Evolutionary conservation across 1,140 invertebrate genomes (phyloP).

Genomic region (Achatina immaculata): DNA sequence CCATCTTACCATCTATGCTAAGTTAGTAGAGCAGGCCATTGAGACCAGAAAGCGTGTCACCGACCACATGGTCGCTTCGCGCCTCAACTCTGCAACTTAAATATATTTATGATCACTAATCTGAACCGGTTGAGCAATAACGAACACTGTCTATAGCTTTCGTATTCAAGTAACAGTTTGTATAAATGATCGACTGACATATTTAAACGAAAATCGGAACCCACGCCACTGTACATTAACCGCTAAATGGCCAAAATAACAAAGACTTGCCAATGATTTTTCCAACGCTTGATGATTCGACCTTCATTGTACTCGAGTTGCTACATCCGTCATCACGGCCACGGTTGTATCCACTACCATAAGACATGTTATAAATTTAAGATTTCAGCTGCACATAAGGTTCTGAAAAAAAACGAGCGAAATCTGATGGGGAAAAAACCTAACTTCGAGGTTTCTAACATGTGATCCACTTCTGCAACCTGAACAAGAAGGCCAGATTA

Average conservation of each 20-base stretch:
- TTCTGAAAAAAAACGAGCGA: no score
- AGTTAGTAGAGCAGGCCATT: no score
- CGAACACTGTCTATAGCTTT: neutral
- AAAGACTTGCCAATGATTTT: conserved; percentile 23
- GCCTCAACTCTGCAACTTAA: no score
- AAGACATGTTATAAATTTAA: conserved; percentile 2
- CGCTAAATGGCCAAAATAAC: neutral
- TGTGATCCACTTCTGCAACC: neutral
- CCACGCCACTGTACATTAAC: conserved; percentile 4
- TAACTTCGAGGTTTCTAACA: neutral
- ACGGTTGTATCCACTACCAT: neutral
- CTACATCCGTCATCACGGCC: neutral
- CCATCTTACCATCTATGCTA: no score
- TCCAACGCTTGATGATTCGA: conserved; percentile 25
- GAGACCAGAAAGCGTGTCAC: no score
- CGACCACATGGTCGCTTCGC: no score
- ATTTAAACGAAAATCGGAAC: neutral
- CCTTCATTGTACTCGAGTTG: conserved; percentile 10
- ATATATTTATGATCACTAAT: no score
- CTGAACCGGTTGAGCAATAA: no score
- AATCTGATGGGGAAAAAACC: neutral
- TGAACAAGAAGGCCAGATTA: conserved; percentile 6
- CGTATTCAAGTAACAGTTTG: neutral
- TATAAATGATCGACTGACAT: neutral
- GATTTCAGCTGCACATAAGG: no score